Conservation (phyloP, 2,113 vertebrate genomes). For the Pithys albifrons region DNA sequence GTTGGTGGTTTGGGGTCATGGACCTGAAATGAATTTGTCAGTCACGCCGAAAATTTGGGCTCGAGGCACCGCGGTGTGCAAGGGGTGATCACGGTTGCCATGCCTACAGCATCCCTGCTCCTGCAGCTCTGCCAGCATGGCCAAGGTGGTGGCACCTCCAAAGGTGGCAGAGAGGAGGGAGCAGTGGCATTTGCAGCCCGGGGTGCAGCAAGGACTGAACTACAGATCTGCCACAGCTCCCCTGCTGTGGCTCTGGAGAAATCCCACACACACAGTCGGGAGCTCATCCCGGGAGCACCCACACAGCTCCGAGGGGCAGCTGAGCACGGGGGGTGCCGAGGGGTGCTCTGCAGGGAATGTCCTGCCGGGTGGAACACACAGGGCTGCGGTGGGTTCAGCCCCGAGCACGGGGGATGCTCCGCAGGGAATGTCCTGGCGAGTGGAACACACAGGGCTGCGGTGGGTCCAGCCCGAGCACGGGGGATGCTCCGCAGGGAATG, state of each 20-base stretch:
- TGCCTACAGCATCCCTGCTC: not conserved
- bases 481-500: no score
- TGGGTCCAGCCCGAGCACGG: not conserved
- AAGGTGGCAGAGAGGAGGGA: not conserved
- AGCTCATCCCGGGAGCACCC: not conserved
- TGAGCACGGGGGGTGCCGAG: not conserved
- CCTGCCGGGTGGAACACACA: not conserved
- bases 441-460: no score
- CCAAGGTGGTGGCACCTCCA: not conserved
- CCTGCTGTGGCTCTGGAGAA: not conserved
- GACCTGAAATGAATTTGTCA: not conserved
- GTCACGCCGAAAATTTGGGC: not conserved
- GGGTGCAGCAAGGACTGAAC: not conserved
- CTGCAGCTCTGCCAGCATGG: not conserved
- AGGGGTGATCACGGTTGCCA: accelerated
- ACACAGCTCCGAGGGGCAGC: not conserved
- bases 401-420: not conserved
- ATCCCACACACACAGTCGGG: not conserved
- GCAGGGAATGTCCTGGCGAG: no score
- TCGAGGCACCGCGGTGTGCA: not conserved
- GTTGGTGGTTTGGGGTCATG: not conserved
- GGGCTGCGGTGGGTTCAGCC: not conserved
- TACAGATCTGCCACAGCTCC: not conserved
- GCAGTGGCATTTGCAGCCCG: not conserved
- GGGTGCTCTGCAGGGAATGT: not conserved